These are phyloP conservation scores for Tricholauxania praeusta DNA, from an alignment of 2,888 invertebrate genomes.

Conservation along the genomic window DNA sequence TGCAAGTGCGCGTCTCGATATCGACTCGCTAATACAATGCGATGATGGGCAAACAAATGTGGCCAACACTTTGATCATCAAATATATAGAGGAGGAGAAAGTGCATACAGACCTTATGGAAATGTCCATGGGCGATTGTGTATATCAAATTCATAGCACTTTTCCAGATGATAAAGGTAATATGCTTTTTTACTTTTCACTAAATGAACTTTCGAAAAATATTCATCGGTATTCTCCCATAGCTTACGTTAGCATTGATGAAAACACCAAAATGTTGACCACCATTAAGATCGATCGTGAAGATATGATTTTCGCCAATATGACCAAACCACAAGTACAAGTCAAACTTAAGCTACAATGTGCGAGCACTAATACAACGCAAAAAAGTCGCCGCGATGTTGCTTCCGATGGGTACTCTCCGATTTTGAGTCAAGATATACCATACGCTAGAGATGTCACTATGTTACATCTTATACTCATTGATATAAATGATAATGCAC, in stretches of 20 bases:
- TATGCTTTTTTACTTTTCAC: neutral
- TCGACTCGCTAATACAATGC: slow-evolving; percentile 48
- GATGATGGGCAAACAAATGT: slow-evolving; percentile 44
- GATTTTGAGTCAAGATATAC: slow-evolving; percentile 48
- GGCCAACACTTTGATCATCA: slow-evolving; percentile 48
- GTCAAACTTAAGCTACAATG: slow-evolving; percentile 50
- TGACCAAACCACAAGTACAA: slow-evolving; percentile 50
- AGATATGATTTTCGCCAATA: slow-evolving; percentile 46
- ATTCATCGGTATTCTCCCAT: neutral
- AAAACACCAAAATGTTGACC: slow-evolving; percentile 48
- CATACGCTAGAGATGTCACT: slow-evolving; percentile 48
- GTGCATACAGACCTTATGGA: slow-evolving; percentile 48
- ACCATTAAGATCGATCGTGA: slow-evolving; percentile 54
- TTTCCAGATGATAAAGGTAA: slow-evolving; percentile 52
- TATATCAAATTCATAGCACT: slow-evolving; percentile 47
- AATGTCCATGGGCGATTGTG: slow-evolving; percentile 47
- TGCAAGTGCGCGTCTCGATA: slow-evolving; percentile 44
- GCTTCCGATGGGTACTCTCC: slow-evolving; percentile 20
- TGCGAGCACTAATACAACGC: neutral
- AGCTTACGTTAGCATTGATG: slow-evolving; percentile 53
- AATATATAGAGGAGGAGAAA: slow-evolving; percentile 52
- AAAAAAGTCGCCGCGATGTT: neutral
- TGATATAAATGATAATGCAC: slow-evolving; percentile 57
- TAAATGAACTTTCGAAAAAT: neutral
- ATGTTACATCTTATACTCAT: slow-evolving; percentile 51